Conservation (phyloP, 2,797 vertebrate genomes). For the Thripadectes ignobilis region DNA sequence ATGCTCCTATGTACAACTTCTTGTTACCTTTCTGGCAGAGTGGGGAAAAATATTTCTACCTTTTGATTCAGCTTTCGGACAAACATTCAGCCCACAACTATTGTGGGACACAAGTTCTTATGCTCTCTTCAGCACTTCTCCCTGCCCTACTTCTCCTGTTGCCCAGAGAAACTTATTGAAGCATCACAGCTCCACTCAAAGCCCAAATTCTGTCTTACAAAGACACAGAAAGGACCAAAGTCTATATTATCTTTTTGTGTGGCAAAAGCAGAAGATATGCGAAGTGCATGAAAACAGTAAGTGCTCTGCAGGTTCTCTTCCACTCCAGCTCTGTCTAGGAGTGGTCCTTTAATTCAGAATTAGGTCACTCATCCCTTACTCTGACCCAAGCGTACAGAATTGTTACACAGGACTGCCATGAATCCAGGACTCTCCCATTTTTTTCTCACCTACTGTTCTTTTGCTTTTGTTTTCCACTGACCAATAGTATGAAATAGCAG, state of each 20-base stretch:
- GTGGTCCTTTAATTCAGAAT: not conserved
- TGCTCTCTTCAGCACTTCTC: not conserved
- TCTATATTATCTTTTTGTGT: rapidly evolving
- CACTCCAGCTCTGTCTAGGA: not conserved
- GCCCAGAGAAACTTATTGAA: not conserved
- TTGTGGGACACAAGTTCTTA: not conserved
- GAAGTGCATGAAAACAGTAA: not conserved
- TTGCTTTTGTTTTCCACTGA: not conserved
- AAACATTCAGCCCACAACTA: not conserved
- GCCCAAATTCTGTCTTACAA: not conserved
- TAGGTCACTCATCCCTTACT: not conserved
- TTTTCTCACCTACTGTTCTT: not conserved
- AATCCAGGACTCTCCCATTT: not conserved
- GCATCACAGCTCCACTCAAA: not conserved
- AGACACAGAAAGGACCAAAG: not conserved
- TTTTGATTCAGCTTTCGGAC: not conserved
- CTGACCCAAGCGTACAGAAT: not conserved
- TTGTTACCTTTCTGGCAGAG: not conserved
- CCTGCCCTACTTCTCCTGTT: not conserved
- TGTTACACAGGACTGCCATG: not conserved
- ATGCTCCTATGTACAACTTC: not conserved
- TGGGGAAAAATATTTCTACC: not conserved
- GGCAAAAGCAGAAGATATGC: not conserved
- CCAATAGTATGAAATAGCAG: not conserved
- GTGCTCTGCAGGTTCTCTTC: not conserved